These are phyloP conservation scores for Achlya flavicornis DNA, from an alignment of 2,888 invertebrate genomes.

Conservation along the genomic window DNA sequence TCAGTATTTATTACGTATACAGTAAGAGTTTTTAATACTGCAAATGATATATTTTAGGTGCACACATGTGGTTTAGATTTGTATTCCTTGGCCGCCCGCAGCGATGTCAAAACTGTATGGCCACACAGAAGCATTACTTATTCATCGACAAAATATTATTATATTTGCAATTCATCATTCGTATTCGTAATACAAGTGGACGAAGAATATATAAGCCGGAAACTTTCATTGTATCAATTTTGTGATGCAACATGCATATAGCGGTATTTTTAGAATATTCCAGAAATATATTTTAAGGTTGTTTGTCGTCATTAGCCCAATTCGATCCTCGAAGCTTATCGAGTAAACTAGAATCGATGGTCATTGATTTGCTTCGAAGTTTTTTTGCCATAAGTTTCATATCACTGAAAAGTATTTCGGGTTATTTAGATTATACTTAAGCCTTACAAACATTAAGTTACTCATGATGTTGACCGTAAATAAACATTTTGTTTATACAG, in stretches of 20 bases:
- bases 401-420: not conserved
- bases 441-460: not conserved
- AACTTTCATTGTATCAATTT: too few species aligned
- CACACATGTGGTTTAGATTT: constrained; percentile 44
- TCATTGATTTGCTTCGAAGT: not conserved
- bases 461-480: not conserved
- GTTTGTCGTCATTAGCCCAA: too few species aligned
- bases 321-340: too few species aligned
- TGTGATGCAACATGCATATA: too few species aligned
- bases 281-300: too few species aligned
- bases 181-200: not conserved
- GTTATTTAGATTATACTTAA: not conserved
- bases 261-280: too few species aligned
- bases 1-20: constrained; percentile 15
- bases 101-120: constrained; percentile 47
- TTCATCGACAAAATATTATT: not conserved
- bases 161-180: not conserved
- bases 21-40: constrained; percentile 16
- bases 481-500: too few species aligned
- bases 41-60: constrained; percentile 21
- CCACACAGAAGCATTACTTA: constrained; percentile 25
- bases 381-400: not conserved
- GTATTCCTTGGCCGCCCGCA: constrained; percentile 40
- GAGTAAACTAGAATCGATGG: not conserved
- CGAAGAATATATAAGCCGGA: too few species aligned